Evolutionary conservation across 2,888 invertebrate species (phyloP), one percentile per base, ranked within the genome.

Genomic region (Lithodes maja): DNA sequence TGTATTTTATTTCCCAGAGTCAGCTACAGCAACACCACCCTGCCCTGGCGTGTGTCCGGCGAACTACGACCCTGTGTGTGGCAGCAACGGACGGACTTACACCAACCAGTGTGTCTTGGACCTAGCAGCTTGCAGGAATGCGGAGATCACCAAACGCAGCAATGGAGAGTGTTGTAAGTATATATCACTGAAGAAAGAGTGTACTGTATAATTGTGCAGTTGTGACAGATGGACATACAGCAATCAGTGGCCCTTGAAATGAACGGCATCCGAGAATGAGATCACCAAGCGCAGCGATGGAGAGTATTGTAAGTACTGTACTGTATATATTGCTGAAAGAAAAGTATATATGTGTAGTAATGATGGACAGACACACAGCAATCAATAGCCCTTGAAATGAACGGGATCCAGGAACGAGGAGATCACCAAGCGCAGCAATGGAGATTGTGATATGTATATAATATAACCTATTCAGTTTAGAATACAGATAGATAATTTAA

Each of bases 131-230:
- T 80, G 80, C 61, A 80, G 53, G 33, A 55, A 80, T n/a, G 50
- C 55, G 9, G 9, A 54, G 2, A 54, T 61, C 12, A 55, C 71
- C 12, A 12, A n/a, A n/a, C 71, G 71, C 33, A 53, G 53, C 49
- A 7, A 80, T 1, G 80, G 80, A 33, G 17, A 61, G 17, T 80
- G 80, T 55, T 3, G 80, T 80, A 9, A 80, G 80, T 55, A n/a
- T 3, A 61, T 33, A 33, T 33, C 33, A 33, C 33, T 33, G 33
- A 33, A 33, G 33, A 33, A 33, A 33, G 33, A 33, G 33, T 33
- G 33, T 33, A 33, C 33, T 33, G 33, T 33, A 33, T 33, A 33
- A 33, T 33, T 80, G 80, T 80, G 80, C 33, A 61, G 80, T 15
- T 55, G 53, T 61, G 61, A 80, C 33, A 61, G 80, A 0, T 1